Conservation (phyloP, 1,140 invertebrate species). For the Leptestheria dahalacensis region DNA sequence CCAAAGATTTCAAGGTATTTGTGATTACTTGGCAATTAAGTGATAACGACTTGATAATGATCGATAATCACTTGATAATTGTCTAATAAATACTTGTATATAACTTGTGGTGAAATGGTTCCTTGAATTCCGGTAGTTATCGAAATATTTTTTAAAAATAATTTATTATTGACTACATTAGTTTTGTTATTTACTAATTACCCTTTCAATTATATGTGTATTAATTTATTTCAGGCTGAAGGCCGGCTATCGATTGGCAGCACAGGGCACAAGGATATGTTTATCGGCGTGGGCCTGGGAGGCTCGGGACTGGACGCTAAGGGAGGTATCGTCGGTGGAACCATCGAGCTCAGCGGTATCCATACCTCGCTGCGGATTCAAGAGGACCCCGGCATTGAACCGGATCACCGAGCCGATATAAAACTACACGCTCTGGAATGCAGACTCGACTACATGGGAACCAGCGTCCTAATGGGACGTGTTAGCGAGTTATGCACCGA, state of each 20-base stretch:
- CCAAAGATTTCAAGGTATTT: slow-evolving; percentile 12
- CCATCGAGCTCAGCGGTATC: slow-evolving; percentile 76
- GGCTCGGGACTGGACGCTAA: slow-evolving; percentile 86
- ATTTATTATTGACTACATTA: too few relatives aligned
- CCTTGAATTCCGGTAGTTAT: too few relatives aligned
- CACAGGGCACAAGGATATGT: slow-evolving; percentile 83
- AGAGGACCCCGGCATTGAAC: slow-evolving; percentile 76
- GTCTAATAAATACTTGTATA: too few relatives aligned
- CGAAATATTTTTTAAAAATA: too few relatives aligned
- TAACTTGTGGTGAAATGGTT: neutral
- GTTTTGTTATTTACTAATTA: too few relatives aligned
- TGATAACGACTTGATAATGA: too few relatives aligned
- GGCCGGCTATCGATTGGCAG: slow-evolving; percentile 85
- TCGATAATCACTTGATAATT: too few relatives aligned
- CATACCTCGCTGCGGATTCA: slow-evolving; percentile 71
- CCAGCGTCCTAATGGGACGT: slow-evolving; percentile 70
- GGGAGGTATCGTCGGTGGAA: slow-evolving; percentile 89
- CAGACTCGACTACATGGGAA: slow-evolving; percentile 90
- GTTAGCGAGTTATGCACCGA: slow-evolving; percentile 53
- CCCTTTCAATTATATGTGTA: too few relatives aligned
- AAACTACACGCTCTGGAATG: slow-evolving; percentile 71
- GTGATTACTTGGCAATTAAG: too few relatives aligned
- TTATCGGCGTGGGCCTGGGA: slow-evolving; percentile 69
- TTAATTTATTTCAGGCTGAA: slow-evolving; percentile 53
- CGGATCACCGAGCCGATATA: slow-evolving; percentile 72